Conservation (phyloP, 2,888 invertebrate species). For the Nomada fabriciana region DNA sequence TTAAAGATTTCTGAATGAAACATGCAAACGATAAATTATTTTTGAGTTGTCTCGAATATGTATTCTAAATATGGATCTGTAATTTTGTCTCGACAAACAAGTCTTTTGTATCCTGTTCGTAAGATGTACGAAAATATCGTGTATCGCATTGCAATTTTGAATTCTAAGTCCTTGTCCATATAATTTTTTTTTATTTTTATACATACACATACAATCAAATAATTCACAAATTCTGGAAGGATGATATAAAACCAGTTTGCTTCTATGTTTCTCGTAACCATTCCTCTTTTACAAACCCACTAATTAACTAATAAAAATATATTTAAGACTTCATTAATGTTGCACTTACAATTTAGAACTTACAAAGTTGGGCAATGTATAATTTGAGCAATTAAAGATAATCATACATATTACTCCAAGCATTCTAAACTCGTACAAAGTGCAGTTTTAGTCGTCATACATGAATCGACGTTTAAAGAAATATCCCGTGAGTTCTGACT, state of each 20-base stretch:
- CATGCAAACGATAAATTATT: not conserved
- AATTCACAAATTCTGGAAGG: too few relatives aligned
- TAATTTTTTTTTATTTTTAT: too few relatives aligned
- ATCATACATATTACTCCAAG: not conserved
- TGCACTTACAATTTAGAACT: not conserved
- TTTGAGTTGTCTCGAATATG: not conserved
- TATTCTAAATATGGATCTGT: not conserved
- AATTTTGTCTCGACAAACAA: conserved; percentile 11
- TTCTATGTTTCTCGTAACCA: too few relatives aligned
- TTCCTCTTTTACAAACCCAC: too few relatives aligned
- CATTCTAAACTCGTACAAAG: not conserved
- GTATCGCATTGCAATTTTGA: not conserved
- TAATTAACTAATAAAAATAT: too few relatives aligned
- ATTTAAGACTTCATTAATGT: too few relatives aligned
- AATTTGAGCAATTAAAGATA: not conserved
- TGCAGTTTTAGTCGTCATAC: not conserved
- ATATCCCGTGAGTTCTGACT: too few relatives aligned
- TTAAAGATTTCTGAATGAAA: not conserved
- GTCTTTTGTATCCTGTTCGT: conserved; percentile 1
- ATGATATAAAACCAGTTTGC: too few relatives aligned
- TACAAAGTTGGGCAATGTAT: not conserved
- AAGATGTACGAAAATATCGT: conserved; percentile 5
- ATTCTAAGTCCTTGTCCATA: not conserved
- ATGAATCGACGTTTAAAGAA: not conserved
- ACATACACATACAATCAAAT: too few relatives aligned